Conservation (phyloP, 2,113 vertebrate genomes). For the Sclerurus mexicanus region DNA sequence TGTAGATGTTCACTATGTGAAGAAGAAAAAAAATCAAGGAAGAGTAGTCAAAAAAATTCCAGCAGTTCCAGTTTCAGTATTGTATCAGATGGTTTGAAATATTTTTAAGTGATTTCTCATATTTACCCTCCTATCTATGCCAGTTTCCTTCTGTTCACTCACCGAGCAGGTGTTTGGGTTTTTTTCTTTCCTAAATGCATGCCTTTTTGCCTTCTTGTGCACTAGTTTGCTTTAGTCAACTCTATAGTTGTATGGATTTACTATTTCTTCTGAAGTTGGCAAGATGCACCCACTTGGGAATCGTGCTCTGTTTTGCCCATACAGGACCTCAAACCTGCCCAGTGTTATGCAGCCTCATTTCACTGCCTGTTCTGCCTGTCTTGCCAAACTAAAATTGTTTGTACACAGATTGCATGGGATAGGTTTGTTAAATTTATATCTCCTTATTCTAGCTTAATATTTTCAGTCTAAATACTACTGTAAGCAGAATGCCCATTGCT, state of each 20-base stretch:
- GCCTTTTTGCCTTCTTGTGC: neutral
- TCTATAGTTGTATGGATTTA: neutral
- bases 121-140: neutral
- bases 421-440: neutral
- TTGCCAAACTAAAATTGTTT: neutral
- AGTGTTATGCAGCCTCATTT: neutral
- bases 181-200: neutral
- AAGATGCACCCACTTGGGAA: neutral
- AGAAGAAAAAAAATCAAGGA: neutral
- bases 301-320: neutral
- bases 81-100: neutral
- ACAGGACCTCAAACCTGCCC: neutral
- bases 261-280: neutral
- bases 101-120: neutral
- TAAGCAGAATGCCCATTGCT: neutral
- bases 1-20: neutral
- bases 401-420: neutral
- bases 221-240: neutral
- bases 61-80: neutral
- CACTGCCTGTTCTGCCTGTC: neutral
- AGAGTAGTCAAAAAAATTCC: neutral
- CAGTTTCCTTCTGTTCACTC: neutral
- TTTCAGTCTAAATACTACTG: neutral
- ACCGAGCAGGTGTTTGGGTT: neutral
- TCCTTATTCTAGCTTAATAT: neutral